Percentiles rank a stretch among this genome's conserved stretches.
phyloP scores from a whole-genome alignment of 2,888 invertebrate genomes.

The Apamea anceps region DNA sequence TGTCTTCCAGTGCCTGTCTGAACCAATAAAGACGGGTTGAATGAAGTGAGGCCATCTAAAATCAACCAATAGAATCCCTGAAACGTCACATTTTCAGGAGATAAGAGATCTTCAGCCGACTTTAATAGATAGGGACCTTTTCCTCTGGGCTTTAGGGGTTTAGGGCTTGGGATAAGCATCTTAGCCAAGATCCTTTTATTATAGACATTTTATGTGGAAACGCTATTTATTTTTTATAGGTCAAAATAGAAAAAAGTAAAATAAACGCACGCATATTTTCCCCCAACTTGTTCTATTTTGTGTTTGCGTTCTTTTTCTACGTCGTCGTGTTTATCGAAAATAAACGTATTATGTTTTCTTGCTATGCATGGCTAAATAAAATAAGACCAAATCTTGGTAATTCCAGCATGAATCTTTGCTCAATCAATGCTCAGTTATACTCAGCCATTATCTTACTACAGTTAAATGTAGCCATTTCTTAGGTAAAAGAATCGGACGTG shows the following conservation, averaged over 20 bases:
- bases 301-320: neutral
- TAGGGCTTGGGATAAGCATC: conserved; percentile 40
- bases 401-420: neutral
- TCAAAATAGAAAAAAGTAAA: neutral
- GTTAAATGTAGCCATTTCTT: neutral
- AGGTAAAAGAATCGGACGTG: neutral
- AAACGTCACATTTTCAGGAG: conserved; percentile 49
- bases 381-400: neutral
- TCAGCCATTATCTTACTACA: neutral
- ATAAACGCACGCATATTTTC: neutral
- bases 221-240: conserved; percentile 6
- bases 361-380: neutral
- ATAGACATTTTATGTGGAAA: conserved; percentile 27
- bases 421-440: neutral
- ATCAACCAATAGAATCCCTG: conserved; percentile 39
- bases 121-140: conserved; percentile 51
- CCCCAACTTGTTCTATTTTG: neutral
- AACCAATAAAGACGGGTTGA: conserved; percentile 46
- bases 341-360: neutral
- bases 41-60: conserved; percentile 44
- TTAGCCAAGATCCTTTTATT: conserved; percentile 37
- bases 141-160: conserved; percentile 36
- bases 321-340: neutral
- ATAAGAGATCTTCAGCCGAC: conserved; percentile 48
- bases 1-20: conserved; percentile 8